Evolutionary conservation across 2,113 vertebrate genomes (phyloP), one percentile per base, ranked within the genome.

Genomic region (Hemiprocne comata): DNA sequence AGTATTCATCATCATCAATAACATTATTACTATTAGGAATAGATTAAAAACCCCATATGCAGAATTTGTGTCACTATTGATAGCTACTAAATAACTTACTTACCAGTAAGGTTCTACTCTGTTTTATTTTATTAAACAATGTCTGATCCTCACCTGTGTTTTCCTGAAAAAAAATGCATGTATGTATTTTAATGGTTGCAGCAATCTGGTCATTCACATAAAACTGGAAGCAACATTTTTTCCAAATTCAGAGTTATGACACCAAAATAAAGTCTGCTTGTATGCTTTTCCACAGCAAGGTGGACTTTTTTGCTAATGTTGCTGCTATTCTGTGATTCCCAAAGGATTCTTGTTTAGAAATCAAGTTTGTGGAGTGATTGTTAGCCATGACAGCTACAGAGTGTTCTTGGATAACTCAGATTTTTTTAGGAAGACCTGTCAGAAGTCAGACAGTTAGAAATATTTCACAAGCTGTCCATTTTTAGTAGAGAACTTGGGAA

Each of bases 381-480:
- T 79, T 84, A 55, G 67, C 61, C 88, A 51, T 87, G 92, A 94
- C 92, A 97, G 83, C 66, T 94, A 72, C 51, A 91, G 91, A 90
- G 69, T 77, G 40, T 92, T 94, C 85, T 92, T 87, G 93, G 81
- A 93, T 81, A 90, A 51, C 38, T 94, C 62, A 13, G 40, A 36
- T 17, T 90, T 95, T 88, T 95, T 76, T 28, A 90, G 65, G 61
- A 94, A 95, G 80, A 61, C 36, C 61, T 96, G 93, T 95, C 95
- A 93, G 75, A 84, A 90, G 69, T 44, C 75, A 94, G 91, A 73
- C 95, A 94, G 79, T 82, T 75, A 88, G 90, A 89, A 93, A 81
- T 72, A 72, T 90, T 96, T 94, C 92, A 93, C 91, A 96, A 95
- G 61, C 82, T 95, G 86, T 91, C 95, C 74, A 9, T 87, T 78